Evolutionary conservation across 2,113 vertebrate genomes (phyloP), one percentile per base, ranked within the genome.

Genomic region (Oostethus manadensis): DNA sequence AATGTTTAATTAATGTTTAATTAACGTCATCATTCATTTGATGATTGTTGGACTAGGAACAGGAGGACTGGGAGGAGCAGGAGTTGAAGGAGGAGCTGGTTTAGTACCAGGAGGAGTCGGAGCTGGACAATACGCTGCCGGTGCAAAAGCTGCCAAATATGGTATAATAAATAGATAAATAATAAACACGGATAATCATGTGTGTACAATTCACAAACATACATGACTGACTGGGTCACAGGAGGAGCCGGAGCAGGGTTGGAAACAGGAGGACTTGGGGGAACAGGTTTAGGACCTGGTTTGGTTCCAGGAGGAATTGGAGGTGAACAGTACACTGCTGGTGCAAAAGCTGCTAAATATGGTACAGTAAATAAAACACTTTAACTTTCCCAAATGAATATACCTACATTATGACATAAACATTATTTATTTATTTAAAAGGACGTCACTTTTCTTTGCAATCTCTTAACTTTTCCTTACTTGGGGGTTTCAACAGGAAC

Each of bases 211-310:
- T 6, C 2, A 35, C 18, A 1, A 48, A 18, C 18, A 49, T 3
- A 6, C 3, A 38, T 14, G 2, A 11, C n/a, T 54, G 2, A 10
- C 11, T n/a, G 9, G 48, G 18, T 77, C n/a, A 1, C 64, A 64
- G 78, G 71, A 56, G 59, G 54, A 48, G 60, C 65, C 47, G 18
- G 21, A 60, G 73, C 66, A 56, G 55, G 48, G 42, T 54, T 63
- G 40, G 60, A 51, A 64, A 13, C 16, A 45, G 57, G 58, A 8
- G 63, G 47, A 47, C 20, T 48, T 33, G 70, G 71, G 58, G 26
- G n/a, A 8, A 17, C 29, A 49, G 58, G 58, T 40, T 1, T 16
- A 29, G 50, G 11, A 50, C 18, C 58, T 50, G 48, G 47, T 51
- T 14, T 15, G 4, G 50, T 51, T 7, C 50, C 50, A 51, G 50